Evolutionary conservation across 2,888 invertebrate species (phyloP).

Genomic region (Ormyrus rosae): DNA sequence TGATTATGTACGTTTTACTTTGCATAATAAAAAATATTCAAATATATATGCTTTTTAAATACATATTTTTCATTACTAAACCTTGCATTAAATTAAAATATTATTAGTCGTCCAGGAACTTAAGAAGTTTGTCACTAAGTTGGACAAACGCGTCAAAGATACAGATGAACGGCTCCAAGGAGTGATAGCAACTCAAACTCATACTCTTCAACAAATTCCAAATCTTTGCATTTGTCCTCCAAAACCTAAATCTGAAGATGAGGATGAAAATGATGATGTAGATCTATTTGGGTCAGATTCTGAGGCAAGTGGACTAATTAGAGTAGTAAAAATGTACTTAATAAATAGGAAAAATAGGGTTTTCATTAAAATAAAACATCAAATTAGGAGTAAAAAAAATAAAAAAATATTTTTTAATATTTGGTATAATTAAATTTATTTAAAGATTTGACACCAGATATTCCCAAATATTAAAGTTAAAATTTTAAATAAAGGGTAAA

Average conservation of each 20-base stretch:
- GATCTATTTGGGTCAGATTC: constrained; percentile 90
- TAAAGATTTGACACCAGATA: constrained; percentile 67
- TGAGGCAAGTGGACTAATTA: constrained; percentile 74
- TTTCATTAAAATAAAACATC: background rate
- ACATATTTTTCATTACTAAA: constrained; percentile 11
- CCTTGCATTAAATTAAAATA: constrained; percentile 26
- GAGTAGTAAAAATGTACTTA: constrained; percentile 4
- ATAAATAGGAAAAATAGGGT: background rate
- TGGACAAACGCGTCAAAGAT: constrained; percentile 71
- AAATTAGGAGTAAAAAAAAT: background rate
- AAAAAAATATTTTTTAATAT: background rate
- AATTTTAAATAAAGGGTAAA: constrained; percentile 30
- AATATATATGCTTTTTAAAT: background rate
- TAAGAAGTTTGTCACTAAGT: constrained; percentile 66
- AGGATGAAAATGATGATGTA: constrained; percentile 84
- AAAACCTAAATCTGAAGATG: constrained; percentile 67
- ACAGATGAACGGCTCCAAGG: constrained; percentile 65
- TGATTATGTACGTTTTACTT: too few relatives aligned
- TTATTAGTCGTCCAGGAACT: constrained; percentile 69
- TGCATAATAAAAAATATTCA: background rate
- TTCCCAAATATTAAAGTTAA: constrained; percentile 64
- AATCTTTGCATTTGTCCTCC: constrained; percentile 68
- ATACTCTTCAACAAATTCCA: constrained; percentile 13
- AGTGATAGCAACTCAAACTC: background rate
- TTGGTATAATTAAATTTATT: constrained; percentile 8